phyloP scores from a whole-genome alignment of 2,888 invertebrate species.

The Lycocerus yunnanus region DNA sequence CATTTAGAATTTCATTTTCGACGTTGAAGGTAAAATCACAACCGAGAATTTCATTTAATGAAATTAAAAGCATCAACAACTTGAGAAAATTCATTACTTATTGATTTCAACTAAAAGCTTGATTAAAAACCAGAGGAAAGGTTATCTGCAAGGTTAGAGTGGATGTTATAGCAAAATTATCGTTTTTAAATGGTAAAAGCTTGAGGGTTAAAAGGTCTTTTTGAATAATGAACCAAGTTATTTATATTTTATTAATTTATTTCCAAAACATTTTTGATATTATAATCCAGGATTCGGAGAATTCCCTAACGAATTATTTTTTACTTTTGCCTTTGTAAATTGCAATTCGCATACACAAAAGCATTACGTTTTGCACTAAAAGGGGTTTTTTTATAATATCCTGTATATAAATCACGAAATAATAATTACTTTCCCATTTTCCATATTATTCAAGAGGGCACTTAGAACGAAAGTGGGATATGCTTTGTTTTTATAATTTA shows the following conservation, averaged over 20 bases:
- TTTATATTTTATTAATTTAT: too few species aligned
- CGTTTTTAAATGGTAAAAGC: neutral
- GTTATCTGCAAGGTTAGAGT: neutral
- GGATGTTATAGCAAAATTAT: neutral
- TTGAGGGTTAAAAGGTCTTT: neutral
- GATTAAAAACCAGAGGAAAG: neutral
- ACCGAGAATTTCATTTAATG: neutral
- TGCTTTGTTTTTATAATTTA: neutral
- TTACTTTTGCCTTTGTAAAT: too few species aligned
- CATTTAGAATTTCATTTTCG: neutral
- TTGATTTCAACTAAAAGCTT: neutral
- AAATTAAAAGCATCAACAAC: neutral
- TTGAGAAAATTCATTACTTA: neutral
- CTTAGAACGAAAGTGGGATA: neutral
- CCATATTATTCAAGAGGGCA: too few species aligned
- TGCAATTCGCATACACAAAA: too few species aligned
- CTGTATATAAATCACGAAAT: too few species aligned
- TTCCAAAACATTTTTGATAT: too few species aligned
- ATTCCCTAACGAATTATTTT: neutral
- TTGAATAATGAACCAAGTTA: neutral
- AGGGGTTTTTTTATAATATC: too few species aligned
- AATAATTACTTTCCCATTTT: too few species aligned
- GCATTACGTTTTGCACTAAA: too few species aligned
- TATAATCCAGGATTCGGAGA: neutral
- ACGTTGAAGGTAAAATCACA: conserved; percentile 1